These are phyloP conservation scores for Lypha dubia DNA, from an alignment of 2,888 invertebrate genomes.

Conservation along the genomic window DNA sequence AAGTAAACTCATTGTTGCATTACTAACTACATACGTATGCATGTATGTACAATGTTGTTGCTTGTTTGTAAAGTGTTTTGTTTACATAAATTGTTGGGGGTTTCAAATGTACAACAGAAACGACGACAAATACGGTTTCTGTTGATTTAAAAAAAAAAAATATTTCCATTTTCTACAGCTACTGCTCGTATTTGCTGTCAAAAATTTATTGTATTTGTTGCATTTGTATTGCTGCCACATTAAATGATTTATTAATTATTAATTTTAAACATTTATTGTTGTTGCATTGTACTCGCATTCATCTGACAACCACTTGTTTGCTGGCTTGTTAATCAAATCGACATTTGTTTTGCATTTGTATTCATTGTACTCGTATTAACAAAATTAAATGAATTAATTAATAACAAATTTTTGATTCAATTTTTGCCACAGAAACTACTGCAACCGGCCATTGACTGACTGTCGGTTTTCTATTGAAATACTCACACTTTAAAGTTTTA, in stretches of 20 bases:
- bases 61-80: constrained; percentile 61
- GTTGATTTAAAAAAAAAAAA: constrained; percentile 55
- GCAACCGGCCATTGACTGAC: constrained; percentile 34
- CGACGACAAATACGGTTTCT: constrained; percentile 34
- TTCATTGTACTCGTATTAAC: not conserved
- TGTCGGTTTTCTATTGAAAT: constrained; percentile 5
- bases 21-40: constrained; percentile 25
- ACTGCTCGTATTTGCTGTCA: constrained; percentile 49
- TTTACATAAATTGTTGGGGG: constrained; percentile 64
- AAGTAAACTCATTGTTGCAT: constrained; percentile 8
- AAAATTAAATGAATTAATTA: not conserved
- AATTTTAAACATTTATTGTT: constrained; percentile 39
- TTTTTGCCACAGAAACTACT: constrained; percentile 12
- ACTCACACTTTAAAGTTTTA: constrained; percentile 16
- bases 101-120: constrained; percentile 13
- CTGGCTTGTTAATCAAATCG: not conserved
- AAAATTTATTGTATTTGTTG: constrained; percentile 50
- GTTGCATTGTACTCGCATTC: not conserved
- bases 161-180: constrained; percentile 34
- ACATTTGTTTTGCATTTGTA: too few species aligned
- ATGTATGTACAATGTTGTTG: too few species aligned
- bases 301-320: constrained; percentile 18
- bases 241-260: constrained; percentile 65
- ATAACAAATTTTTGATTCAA: not conserved
- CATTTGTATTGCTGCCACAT: constrained; percentile 59